A percentile compares a stretch with the other conserved stretches of the same genome.
Evolutionary conservation across 2,888 invertebrate species (phyloP).

Genomic region (Leptarthrus brevirostris): DNA sequence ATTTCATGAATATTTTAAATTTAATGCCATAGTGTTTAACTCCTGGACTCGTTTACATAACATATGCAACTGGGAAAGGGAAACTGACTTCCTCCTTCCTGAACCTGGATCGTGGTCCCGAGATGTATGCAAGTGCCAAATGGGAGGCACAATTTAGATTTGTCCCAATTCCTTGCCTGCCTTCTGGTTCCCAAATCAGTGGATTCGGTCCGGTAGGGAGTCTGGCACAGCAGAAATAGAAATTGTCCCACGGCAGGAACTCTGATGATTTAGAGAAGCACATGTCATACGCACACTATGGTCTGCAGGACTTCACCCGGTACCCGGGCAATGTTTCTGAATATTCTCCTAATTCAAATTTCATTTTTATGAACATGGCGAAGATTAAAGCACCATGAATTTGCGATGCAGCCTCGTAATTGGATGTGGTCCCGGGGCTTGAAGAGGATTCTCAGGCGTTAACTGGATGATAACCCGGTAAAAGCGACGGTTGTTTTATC

Average conservation of each 20-base stretch:
- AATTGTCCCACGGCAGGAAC: slow-evolving; percentile 23
- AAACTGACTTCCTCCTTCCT: too few relatives aligned
- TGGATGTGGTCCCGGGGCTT: slow-evolving; percentile 30
- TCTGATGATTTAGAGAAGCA: slow-evolving; percentile 40
- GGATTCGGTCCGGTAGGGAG: background rate
- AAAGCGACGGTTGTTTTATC: background rate
- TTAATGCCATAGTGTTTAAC: slow-evolving; percentile 19
- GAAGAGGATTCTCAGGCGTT: slow-evolving; percentile 21
- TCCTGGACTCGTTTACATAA: slow-evolving; percentile 11
- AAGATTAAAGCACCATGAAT: slow-evolving; percentile 46
- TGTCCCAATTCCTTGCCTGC: background rate
- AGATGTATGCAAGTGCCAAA: background rate
- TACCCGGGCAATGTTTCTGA: slow-evolving; percentile 18
- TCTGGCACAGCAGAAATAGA: slow-evolving; percentile 31
- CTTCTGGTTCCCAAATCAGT: background rate
- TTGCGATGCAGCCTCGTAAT: slow-evolving; percentile 33
- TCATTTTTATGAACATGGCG: slow-evolving; percentile 48
- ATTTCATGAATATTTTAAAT: slow-evolving; percentile 50
- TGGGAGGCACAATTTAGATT: background rate
- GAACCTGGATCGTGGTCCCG: background rate
- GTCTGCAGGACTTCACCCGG: slow-evolving; percentile 7
- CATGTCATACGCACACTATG: slow-evolving; percentile 42
- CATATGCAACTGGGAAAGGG: slow-evolving; percentile 13
- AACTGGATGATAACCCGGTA: slow-evolving; percentile 17
- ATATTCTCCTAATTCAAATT: slow-evolving; percentile 47